Evolutionary conservation across 1,140 invertebrate genomes (phyloP).

Genomic region (Mycetomoellerius zeteki): DNA sequence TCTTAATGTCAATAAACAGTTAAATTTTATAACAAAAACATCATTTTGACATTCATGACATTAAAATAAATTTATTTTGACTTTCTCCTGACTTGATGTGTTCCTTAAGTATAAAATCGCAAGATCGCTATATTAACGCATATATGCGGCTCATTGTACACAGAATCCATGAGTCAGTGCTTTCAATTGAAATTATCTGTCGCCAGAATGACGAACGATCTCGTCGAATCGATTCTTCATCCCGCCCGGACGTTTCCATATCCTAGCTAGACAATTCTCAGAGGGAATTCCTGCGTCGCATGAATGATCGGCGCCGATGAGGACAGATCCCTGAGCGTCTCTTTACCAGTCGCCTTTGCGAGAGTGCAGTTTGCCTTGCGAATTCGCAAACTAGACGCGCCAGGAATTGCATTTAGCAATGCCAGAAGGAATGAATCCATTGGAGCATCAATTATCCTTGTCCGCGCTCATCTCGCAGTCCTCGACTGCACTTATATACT

Average conservation of each 20-base stretch:
- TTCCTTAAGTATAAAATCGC: too few relatives aligned
- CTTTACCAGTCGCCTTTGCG: neutral
- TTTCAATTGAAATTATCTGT: slow-evolving; percentile 27
- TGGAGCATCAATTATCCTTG: slow-evolving; percentile 53
- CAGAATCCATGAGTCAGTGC: neutral
- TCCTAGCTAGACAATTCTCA: slow-evolving; percentile 27
- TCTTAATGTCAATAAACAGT: too few relatives aligned
- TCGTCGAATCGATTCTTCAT: slow-evolving; percentile 2
- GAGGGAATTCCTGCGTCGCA: slow-evolving; percentile 49
- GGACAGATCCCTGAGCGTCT: slow-evolving; percentile 29
- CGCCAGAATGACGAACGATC: slow-evolving; percentile 23
- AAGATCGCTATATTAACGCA: neutral
- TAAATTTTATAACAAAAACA: too few relatives aligned
- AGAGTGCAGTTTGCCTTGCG: slow-evolving; percentile 51
- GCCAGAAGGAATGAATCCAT: slow-evolving; percentile 9
- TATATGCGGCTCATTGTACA: neutral
- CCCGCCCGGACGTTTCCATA: neutral
- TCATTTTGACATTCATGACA: too few relatives aligned
- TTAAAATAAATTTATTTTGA: too few relatives aligned
- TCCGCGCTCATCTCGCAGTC: neutral
- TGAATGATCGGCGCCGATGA: slow-evolving; percentile 28
- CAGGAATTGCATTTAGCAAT: slow-evolving; percentile 57
- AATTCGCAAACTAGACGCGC: slow-evolving; percentile 52
- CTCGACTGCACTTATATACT: slow-evolving; percentile 5
- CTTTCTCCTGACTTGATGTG: too few relatives aligned